A percentile compares a stretch with the other conserved stretches of the same genome.
Conservation (phyloP, 2,888 invertebrate genomes). For the Hirtodrosophila histrioides region DNA sequence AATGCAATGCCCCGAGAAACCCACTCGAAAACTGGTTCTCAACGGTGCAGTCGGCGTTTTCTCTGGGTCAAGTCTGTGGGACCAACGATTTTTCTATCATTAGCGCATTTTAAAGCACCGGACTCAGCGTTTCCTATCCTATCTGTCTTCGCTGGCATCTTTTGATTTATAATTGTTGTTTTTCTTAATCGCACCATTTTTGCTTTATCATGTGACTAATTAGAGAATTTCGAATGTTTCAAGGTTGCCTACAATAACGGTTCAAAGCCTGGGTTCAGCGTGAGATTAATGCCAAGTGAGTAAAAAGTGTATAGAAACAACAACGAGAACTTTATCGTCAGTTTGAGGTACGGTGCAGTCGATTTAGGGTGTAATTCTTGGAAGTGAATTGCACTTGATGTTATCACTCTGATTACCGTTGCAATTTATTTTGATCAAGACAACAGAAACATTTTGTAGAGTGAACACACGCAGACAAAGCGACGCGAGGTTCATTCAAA, state of each 20-base stretch:
- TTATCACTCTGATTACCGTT: conserved; percentile 18
- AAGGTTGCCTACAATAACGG: conserved; percentile 65
- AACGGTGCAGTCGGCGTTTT: conserved; percentile 3
- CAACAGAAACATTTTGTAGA: not conserved
- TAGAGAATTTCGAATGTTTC: conserved; percentile 30
- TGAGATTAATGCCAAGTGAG: conserved; percentile 4
- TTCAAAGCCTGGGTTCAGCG: conserved; percentile 4
- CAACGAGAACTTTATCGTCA: too few species aligned
- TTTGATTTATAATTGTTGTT: conserved; percentile 45
- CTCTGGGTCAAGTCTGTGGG: conserved; percentile 53
- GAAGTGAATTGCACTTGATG: conserved; percentile 2
- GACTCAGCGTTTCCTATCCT: conserved; percentile 5
- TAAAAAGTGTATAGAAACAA: not conserved
- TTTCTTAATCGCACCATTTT: conserved; percentile 40
- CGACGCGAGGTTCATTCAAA: conserved; percentile 8
- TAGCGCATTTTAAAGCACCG: conserved; percentile 61
- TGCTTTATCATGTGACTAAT: conserved; percentile 62
- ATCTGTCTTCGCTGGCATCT: conserved; percentile 24
- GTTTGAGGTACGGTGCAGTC: too few species aligned
- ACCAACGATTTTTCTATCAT: conserved; percentile 37
- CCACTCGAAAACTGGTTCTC: conserved; percentile 53
- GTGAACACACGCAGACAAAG: not conserved
- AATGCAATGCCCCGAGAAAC: conserved; percentile 22
- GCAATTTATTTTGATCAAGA: not conserved
- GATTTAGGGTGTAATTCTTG: not conserved